phyloP scores from a whole-genome alignment of 1,140 invertebrate genomes.

The Phymorhynchus buccinoides region DNA sequence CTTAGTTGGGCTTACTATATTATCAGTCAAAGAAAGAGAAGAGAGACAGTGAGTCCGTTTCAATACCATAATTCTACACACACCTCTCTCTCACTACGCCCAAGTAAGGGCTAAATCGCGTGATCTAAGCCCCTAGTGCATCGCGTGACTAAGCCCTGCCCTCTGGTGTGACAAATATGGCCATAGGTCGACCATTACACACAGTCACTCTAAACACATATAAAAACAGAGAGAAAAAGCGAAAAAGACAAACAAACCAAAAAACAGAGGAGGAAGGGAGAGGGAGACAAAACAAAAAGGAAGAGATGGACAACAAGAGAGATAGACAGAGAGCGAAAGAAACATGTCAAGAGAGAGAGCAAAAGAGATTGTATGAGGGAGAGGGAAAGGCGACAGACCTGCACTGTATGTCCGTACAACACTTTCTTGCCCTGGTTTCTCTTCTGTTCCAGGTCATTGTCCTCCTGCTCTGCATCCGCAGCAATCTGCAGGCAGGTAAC shows the following conservation, averaged over 20 bases:
- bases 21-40: too few species aligned
- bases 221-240: background rate
- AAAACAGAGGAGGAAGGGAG: background rate
- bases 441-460: constrained; percentile 68
- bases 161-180: too few species aligned
- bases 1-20: too few species aligned
- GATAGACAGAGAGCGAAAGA: background rate
- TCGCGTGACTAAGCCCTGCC: too few species aligned
- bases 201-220: background rate
- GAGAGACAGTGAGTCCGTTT: background rate
- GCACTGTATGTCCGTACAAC: constrained; percentile 70
- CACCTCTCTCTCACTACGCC: background rate
- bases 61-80: background rate
- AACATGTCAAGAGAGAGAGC: background rate
- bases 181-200: background rate
- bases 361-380: background rate
- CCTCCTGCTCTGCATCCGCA: constrained; percentile 67
- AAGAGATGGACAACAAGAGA: too few species aligned
- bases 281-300: too few species aligned
- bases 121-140: too few species aligned
- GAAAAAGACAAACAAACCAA: background rate
- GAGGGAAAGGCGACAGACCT: constrained; percentile 51
- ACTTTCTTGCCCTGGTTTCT: constrained; percentile 68
- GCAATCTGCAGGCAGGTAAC: constrained; percentile 57
- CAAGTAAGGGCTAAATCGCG: too few species aligned